Evolutionary conservation across 2,888 invertebrate genomes (phyloP).

Genomic region (Eugnorisma glareosa): DNA sequence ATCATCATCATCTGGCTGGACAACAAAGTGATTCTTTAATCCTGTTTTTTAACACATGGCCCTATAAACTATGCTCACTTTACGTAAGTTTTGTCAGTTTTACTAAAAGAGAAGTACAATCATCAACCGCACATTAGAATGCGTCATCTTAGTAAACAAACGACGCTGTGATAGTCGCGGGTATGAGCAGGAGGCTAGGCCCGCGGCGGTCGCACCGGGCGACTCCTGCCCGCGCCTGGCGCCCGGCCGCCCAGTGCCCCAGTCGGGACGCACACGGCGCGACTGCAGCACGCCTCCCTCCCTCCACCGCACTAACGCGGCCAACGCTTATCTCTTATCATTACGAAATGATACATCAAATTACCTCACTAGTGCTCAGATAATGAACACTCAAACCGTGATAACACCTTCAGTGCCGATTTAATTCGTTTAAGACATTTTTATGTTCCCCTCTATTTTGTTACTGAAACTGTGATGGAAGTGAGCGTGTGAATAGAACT

Average conservation of each 20-base stretch:
- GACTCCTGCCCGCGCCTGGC: slow-evolving; percentile 22
- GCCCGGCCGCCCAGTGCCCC: slow-evolving; percentile 3
- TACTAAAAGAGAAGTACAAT: slow-evolving; percentile 5
- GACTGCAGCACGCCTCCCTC: slow-evolving; percentile 49
- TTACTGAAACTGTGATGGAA: slow-evolving; percentile 45
- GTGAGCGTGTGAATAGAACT: slow-evolving; percentile 24
- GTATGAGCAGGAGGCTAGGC: slow-evolving; percentile 24
- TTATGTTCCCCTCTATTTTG: slow-evolving; percentile 28
- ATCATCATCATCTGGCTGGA: not conserved
- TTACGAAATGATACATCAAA: slow-evolving; percentile 86
- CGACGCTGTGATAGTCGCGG: slow-evolving; percentile 32
- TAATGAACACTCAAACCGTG: slow-evolving; percentile 79
- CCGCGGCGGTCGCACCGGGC: slow-evolving; percentile 11
- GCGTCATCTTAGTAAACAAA: slow-evolving; percentile 47
- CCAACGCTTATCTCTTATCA: slow-evolving; percentile 81
- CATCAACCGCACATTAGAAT: slow-evolving; percentile 21
- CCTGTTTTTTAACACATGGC: not conserved
- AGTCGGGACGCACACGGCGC: slow-evolving; percentile 62
- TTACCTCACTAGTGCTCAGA: slow-evolving; percentile 83
- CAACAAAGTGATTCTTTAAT: not conserved
- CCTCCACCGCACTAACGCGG: slow-evolving; percentile 56
- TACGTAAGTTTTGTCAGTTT: not conserved
- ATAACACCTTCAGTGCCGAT: slow-evolving; percentile 72
- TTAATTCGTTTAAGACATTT: slow-evolving; percentile 66
- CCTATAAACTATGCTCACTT: not conserved